A percentile compares a stretch with the other conserved stretches of the same genome.
Conservation (phyloP, 2,888 invertebrate genomes). For the Sicus ferrugineus region DNA sequence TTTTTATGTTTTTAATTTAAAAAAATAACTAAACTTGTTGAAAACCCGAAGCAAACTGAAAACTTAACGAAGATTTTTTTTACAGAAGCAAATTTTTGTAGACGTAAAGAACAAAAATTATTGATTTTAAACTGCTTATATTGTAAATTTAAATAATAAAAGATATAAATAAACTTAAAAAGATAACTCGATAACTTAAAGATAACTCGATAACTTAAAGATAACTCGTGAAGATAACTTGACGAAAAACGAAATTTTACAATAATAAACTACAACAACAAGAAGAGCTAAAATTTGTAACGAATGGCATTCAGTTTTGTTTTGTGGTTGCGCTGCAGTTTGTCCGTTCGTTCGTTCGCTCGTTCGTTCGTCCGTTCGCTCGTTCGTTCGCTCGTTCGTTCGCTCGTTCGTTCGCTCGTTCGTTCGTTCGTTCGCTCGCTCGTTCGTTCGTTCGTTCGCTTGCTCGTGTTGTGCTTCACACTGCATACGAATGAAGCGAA, state of each 20-base stretch:
- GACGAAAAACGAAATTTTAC: conserved; percentile 22
- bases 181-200: too few relatives aligned
- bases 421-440: background rate
- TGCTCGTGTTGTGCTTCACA: conserved; percentile 15
- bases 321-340: background rate
- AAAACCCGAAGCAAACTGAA: too few relatives aligned
- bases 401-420: conserved; percentile 11
- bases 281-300: background rate
- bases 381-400: conserved; percentile 7
- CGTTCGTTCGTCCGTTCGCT: background rate
- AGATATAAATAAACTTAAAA: too few relatives aligned
- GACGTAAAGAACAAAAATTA: too few relatives aligned
- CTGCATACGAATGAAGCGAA: conserved; percentile 6
- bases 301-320: background rate
- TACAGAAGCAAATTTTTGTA: too few relatives aligned
- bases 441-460: background rate
- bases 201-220: too few relatives aligned
- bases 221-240: too few relatives aligned
- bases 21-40: too few relatives aligned
- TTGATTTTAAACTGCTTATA: too few relatives aligned
- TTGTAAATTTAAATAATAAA: too few relatives aligned
- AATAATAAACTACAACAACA: conserved; percentile 16
- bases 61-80: too few relatives aligned
- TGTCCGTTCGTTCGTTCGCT: background rate
- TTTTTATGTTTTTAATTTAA: background rate